Base-by-base conservation (phyloP, 2,113 vertebrate species). In the Phalacrocorax brasilianus region DNA sequence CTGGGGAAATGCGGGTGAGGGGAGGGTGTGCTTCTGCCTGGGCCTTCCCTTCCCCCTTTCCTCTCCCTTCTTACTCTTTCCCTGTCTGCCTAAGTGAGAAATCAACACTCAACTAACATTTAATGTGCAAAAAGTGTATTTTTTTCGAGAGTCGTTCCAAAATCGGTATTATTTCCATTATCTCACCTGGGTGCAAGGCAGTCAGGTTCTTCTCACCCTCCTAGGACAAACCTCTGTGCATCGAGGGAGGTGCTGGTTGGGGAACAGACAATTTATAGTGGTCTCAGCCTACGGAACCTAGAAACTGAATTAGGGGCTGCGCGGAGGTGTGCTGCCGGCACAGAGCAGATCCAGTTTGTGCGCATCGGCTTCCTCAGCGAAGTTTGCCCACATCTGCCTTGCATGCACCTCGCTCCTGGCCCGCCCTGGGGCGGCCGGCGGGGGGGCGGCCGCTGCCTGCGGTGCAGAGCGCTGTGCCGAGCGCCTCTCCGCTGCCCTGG, bases 351-450 rank as follows among this genome's bases (percentile, higher is more conserved):
- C 5, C 9, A 30, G 8, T 1, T 3, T 2, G 26, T 3, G 52
- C 0, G 38, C 1, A 0, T 1, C 30, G 38, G 5, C 19, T 56
- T 27, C 35, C 38, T 19, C 1, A 1, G n/a, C 5, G 24, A 8
- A 13, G 14, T 12, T 21, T 6, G 40, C 5, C 5, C 17, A 1
- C 38, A 38, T 4, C 3, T 6, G 1, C 0, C 21, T 6, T 32
- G 33, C 3, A 56, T 0, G 15, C 24, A 15, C 42, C 42, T 44
- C 13, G 38, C 38, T 38, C 38, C 38, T 38, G 38, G 38, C 9
- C 38, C 9, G 38, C 38, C 38, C 38, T 38, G 38, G 38, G 38
- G 38, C 38, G 38, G 38, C 38, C 38, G 38, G 38, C 38, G 38
- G 38, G 38, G 38, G 38, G 38, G 38, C 38, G 38, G 38, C 38